These are phyloP conservation scores for Laticauda laticaudata DNA, from an alignment of 2,113 vertebrate species.

Conservation along the genomic window DNA sequence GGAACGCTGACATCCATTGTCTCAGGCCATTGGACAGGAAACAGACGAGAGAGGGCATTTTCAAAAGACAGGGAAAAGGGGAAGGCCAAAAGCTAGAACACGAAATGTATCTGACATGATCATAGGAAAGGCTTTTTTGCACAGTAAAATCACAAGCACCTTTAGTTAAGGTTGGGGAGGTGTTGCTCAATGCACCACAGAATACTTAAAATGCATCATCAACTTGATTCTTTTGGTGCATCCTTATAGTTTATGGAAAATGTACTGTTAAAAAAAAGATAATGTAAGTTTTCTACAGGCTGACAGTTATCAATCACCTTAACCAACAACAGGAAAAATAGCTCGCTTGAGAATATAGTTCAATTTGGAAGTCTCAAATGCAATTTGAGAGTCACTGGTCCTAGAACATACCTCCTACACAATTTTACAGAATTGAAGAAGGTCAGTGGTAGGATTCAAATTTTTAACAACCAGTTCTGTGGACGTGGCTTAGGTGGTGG, in stretches of 20 bases:
- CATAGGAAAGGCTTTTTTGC: neutral
- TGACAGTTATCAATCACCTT: neutral
- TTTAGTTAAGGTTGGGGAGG: neutral
- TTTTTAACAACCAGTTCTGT: too few relatives aligned
- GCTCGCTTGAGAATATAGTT: neutral
- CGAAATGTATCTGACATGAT: neutral
- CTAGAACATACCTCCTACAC: too few relatives aligned
- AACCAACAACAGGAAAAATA: neutral
- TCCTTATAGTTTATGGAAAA: neutral
- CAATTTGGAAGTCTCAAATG: neutral
- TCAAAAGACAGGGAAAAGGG: neutral
- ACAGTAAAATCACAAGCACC: neutral
- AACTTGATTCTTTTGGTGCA: neutral
- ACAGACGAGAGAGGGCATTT: neutral
- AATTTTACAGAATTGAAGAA: neutral
- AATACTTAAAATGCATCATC: neutral
- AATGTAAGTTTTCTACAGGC: neutral
- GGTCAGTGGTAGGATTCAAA: neutral
- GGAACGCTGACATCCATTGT: neutral
- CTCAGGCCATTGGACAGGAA: neutral
- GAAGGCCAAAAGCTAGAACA: neutral
- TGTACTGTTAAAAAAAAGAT: neutral
- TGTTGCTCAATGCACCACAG: neutral
- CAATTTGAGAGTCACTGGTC: neutral
- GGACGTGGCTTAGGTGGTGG: too few relatives aligned